phyloP scores from a whole-genome alignment of 1,140 invertebrate genomes.

The Lysiphlebus fabarum region DNA sequence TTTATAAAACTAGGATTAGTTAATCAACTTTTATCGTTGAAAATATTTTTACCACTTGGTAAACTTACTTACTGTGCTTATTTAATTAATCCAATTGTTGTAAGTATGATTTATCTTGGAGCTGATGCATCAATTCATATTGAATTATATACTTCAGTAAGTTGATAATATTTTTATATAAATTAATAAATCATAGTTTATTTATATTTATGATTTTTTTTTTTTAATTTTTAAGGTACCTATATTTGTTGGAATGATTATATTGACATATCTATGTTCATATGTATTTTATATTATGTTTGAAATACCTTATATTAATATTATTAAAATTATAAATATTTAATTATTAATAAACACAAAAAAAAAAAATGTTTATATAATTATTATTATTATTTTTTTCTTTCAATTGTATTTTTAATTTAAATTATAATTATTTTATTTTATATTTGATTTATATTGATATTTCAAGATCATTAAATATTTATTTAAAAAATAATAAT shows the following conservation, averaged over 20 bases:
- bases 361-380: no score
- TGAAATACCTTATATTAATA: constrained; percentile 40
- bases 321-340: constrained; percentile 30
- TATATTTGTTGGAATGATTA: constrained; percentile 32
- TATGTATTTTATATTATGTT: constrained; percentile 37
- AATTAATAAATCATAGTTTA: background rate
- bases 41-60: constrained; percentile 52
- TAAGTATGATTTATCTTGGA: constrained; percentile 38
- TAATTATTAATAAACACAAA: background rate
- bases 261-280: constrained; percentile 35
- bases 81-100: constrained; percentile 55
- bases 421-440: no score
- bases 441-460: no score
- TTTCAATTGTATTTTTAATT: no score
- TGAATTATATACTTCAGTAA: constrained; percentile 43
- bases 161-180: background rate
- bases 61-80: constrained; percentile 55
- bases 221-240: no score
- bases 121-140: constrained; percentile 32
- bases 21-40: constrained; percentile 49
- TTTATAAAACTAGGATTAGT: constrained; percentile 27
- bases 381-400: no score
- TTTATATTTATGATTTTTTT: no score
- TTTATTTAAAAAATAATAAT: no score
- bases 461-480: no score